Evolutionary conservation across 2,888 invertebrate genomes (phyloP).

Genomic region (Ditula angustiorana): DNA sequence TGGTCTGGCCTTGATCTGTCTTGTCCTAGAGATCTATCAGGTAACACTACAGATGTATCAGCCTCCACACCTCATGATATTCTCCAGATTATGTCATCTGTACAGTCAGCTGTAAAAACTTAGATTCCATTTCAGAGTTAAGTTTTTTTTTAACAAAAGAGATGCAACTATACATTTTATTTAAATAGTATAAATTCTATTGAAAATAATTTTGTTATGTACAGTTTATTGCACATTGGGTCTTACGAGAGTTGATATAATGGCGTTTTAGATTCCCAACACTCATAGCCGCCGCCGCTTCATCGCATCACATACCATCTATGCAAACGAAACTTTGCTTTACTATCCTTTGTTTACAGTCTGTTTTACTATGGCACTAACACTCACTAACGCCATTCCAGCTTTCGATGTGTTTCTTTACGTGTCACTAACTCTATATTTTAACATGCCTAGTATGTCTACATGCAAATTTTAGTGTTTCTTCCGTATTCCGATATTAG

Average conservation of each 20-base stretch:
- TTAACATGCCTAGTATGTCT: not conserved
- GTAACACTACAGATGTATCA: too few species aligned
- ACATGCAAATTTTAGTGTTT: constrained; percentile 29
- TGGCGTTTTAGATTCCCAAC: constrained; percentile 38
- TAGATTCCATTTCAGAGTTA: too few species aligned
- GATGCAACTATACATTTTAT: too few species aligned
- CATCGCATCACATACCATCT: constrained; percentile 52
- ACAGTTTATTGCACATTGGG: too few species aligned
- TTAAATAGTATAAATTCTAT: too few species aligned
- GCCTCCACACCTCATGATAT: too few species aligned
- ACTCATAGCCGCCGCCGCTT: constrained; percentile 72
- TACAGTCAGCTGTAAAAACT: too few species aligned
- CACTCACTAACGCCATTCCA: constrained; percentile 38
- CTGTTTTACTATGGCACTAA: constrained; percentile 38
- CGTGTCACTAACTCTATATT: constrained; percentile 15
- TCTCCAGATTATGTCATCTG: too few species aligned
- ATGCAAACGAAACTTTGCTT: constrained; percentile 46
- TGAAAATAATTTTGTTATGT: too few species aligned
- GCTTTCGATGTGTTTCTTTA: constrained; percentile 33
- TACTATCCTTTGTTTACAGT: constrained; percentile 25
- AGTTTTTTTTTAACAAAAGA: too few species aligned
- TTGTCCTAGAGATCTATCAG: too few species aligned
- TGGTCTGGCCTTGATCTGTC: too few species aligned
- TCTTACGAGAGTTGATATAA: not conserved
- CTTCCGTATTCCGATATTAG: constrained; percentile 35